Evolutionary conservation across 64 coral and sea anemone species (phyloP).

Genomic region (Hydrozoanthus tunicans): DNA sequence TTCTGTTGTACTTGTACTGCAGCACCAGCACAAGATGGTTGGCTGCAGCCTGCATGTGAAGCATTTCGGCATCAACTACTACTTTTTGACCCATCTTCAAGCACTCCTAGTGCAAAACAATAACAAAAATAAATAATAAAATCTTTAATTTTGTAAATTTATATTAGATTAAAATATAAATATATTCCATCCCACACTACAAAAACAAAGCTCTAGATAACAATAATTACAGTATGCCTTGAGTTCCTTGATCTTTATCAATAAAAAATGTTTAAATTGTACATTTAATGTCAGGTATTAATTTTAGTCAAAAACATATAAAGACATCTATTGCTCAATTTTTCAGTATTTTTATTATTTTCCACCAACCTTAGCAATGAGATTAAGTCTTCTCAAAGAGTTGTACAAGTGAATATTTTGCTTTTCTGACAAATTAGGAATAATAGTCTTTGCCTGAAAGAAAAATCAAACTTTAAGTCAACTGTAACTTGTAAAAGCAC

Average conservation of each 20-base stretch:
- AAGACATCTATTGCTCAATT: too few species aligned
- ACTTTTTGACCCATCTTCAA: constrained; percentile 60
- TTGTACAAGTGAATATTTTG: constrained; percentile 80
- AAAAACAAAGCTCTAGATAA: too few species aligned
- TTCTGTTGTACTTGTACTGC: constrained; percentile 89
- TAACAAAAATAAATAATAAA: neutral
- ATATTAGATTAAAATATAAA: neutral
- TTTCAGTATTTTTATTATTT: too few species aligned
- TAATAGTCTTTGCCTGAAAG: constrained; percentile 3
- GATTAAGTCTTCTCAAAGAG: constrained; percentile 59
- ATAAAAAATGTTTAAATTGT: too few species aligned
- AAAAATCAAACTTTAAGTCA: neutral
- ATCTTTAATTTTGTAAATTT: neutral
- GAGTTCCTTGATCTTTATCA: too few species aligned
- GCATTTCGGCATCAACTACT: constrained; percentile 88
- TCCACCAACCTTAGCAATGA: constrained; percentile 64
- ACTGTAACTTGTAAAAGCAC: neutral
- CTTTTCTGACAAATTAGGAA: constrained; percentile 60
- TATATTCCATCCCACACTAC: neutral
- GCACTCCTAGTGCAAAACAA: constrained; percentile 53
- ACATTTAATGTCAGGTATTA: too few species aligned
- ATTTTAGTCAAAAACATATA: too few species aligned
- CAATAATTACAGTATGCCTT: too few species aligned
- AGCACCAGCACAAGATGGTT: constrained; percentile 83
- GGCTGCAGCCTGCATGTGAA: constrained; percentile 71